Evolutionary conservation across 2,113 vertebrate genomes (phyloP).

Genomic region (Lucifuga dentata): DNA sequence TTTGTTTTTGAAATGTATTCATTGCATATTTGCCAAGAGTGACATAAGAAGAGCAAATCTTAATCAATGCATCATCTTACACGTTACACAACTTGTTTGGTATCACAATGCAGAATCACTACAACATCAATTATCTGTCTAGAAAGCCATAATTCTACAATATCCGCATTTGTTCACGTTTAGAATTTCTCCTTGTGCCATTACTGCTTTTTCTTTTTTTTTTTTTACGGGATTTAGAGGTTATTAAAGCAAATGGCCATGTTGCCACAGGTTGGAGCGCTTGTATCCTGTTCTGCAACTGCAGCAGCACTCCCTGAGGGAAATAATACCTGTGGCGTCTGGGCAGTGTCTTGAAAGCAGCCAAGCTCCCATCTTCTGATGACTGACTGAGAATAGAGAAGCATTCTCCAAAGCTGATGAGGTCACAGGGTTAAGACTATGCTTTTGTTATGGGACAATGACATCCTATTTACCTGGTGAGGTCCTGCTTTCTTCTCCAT

Average conservation of each 20-base stretch:
- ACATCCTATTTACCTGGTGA: conserved; percentile 83
- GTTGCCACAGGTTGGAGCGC: conserved; percentile 54
- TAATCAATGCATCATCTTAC: no score
- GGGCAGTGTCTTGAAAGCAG: conserved; percentile 57
- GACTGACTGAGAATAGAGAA: conserved; percentile 71
- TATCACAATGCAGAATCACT: no score
- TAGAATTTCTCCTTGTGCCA: no score
- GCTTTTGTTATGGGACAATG: conserved; percentile 81
- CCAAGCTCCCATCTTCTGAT: conserved; percentile 60
- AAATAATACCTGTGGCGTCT: conserved; percentile 65
- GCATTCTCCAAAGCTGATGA: conserved; percentile 77
- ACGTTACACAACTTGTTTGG: no score
- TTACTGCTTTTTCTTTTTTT: no score
- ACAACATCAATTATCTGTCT: no score
- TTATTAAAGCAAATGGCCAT: conserved; percentile 43
- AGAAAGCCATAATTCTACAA: no score
- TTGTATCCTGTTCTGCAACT: conserved; percentile 56
- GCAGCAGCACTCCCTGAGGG: conserved; percentile 46
- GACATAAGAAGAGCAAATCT: no score
- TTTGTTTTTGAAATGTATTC: no score
- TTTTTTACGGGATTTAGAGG: conserved; percentile 38
- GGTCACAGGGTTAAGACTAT: conserved; percentile 80
- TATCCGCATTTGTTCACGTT: no score
- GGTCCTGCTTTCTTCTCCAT: conserved; percentile 80
- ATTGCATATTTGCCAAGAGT: no score